Evolutionary conservation across 2,113 vertebrate species (phyloP).

Genomic region (Plestiodon gilberti): DNA sequence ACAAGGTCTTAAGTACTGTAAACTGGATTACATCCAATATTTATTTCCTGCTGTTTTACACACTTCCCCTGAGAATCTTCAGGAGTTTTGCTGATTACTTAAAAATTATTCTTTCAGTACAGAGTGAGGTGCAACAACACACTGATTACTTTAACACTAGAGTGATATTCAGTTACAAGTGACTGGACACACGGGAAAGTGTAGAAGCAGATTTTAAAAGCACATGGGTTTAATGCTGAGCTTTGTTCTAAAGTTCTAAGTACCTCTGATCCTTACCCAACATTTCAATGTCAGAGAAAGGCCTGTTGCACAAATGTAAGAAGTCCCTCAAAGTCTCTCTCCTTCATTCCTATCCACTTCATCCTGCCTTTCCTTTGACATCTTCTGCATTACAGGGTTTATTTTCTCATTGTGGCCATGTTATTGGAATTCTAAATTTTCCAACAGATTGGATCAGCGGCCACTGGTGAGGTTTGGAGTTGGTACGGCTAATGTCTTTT

Average conservation of each 20-base stretch:
- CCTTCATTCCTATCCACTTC: background rate
- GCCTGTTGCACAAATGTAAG: background rate
- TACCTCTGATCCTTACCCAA: background rate
- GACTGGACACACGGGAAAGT: background rate
- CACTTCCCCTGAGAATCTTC: slow-evolving; percentile 1
- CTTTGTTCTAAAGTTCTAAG: background rate
- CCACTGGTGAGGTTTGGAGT: too few relatives aligned
- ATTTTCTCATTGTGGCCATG: background rate
- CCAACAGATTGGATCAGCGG: background rate
- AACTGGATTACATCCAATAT: background rate
- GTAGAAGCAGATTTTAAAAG: background rate
- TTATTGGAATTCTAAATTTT: background rate
- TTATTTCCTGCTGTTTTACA: slow-evolving; percentile 16
- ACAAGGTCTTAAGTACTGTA: background rate
- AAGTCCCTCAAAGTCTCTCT: background rate
- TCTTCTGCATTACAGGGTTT: background rate
- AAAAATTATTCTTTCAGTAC: background rate
- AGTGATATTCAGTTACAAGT: background rate
- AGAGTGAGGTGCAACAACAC: background rate
- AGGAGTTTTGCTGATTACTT: background rate
- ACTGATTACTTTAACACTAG: background rate
- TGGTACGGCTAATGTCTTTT: too few relatives aligned
- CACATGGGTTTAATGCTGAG: background rate
- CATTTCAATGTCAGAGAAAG: background rate
- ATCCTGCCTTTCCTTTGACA: background rate